Percentiles rank a stretch among this genome's conserved stretches.
Conservation (phyloP, 1,140 invertebrate species). For the Drosophila neocordata region DNA sequence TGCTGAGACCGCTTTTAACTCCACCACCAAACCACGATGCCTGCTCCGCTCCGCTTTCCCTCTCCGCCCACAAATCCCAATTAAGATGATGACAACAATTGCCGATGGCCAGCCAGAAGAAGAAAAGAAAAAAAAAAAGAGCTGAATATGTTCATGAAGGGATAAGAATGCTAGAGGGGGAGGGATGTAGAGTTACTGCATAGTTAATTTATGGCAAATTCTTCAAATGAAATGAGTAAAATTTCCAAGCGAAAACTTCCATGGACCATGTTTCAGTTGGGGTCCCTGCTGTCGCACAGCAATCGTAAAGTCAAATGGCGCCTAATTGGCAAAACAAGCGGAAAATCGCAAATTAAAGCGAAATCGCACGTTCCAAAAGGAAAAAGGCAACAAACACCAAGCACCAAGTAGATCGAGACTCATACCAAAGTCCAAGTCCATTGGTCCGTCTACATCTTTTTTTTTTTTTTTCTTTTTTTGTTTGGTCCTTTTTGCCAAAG, state of each 20-base stretch:
- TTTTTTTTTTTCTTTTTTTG: background rate
- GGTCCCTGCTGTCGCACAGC: conserved; percentile 16
- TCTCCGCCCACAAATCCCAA: conserved; percentile 3
- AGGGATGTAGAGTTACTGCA: background rate
- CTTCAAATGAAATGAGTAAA: conserved; percentile 26
- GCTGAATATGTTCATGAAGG: conserved; percentile 1
- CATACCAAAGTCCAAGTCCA: background rate
- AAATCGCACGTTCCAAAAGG: conserved; percentile 47
- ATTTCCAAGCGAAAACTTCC: conserved; percentile 13
- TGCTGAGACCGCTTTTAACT: conserved; percentile 9
- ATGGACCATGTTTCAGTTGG: conserved; percentile 1
- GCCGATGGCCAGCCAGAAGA: conserved; percentile 11
- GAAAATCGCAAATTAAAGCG: conserved; percentile 75
- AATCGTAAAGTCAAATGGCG: conserved; percentile 74
- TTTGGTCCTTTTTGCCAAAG: conserved; percentile 16
- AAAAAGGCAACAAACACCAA: conserved; percentile 9
- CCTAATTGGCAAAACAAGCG: conserved; percentile 78
- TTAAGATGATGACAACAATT: conserved; percentile 14
- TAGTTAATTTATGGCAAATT: conserved; percentile 29
- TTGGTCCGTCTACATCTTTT: background rate
- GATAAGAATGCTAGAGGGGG: background rate
- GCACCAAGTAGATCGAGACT: conserved; percentile 6
- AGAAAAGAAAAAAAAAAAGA: no score
- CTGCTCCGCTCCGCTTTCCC: no score
- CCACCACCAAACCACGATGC: background rate